Evolutionary conservation across 2,113 vertebrate species (phyloP).

Genomic region (Psilopsiagon aymara): DNA sequence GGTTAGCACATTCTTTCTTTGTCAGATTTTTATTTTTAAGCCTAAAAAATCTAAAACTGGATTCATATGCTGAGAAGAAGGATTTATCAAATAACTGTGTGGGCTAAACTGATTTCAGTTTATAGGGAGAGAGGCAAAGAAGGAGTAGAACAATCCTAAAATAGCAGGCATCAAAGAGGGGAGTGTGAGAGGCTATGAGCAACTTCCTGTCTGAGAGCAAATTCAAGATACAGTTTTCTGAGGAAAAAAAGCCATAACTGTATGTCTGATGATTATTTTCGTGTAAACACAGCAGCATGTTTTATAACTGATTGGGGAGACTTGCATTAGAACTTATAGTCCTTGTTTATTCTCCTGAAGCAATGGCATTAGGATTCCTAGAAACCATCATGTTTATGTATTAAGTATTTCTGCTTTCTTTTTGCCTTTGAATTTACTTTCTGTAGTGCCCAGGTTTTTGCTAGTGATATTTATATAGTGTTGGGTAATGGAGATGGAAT

Average conservation of each 20-base stretch:
- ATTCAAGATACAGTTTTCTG: constrained; percentile 13
- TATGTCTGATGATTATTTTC: constrained; percentile 15
- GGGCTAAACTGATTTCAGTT: constrained; percentile 20
- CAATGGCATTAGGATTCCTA: neutral
- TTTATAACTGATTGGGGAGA: constrained; percentile 29
- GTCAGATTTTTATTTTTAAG: constrained; percentile 27
- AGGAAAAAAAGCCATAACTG: neutral
- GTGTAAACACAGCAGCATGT: constrained; percentile 1
- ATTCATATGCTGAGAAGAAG: neutral
- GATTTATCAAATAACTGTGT: neutral
- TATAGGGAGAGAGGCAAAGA: constrained; percentile 3
- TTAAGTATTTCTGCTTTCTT: neutral
- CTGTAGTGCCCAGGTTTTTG: neutral
- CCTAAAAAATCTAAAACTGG: constrained; percentile 17
- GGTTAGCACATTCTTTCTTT: neutral
- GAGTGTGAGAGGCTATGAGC: neutral
- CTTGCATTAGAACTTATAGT: neutral
- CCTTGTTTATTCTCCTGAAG: neutral
- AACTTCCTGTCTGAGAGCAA: constrained; percentile 40
- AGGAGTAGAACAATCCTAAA: constrained; percentile 20
- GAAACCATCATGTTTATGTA: neutral
- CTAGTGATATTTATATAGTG: neutral
- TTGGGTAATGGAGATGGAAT: neutral
- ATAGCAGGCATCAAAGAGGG: constrained; percentile 36
- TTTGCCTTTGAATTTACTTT: neutral